Evolutionary conservation across 2,113 vertebrate genomes (phyloP), one percentile per base, ranked within the genome.

Genomic region (Bufo bufo): DNA sequence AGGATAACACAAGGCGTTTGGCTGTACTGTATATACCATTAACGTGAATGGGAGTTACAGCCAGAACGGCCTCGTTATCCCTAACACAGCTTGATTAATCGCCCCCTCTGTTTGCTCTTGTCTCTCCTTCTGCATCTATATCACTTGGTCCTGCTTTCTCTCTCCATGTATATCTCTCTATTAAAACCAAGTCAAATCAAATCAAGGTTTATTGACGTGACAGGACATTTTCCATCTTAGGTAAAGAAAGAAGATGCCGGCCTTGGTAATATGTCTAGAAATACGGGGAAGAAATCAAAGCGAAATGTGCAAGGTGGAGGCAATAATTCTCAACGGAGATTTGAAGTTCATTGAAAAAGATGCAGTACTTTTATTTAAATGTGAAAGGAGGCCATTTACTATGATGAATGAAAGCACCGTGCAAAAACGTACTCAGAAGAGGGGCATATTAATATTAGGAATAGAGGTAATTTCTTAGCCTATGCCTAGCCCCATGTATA

Each of bases 31-130:
- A 88, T 88, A 74, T 88, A 74, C 80, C 71, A 84, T 88, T 88
- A 88, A 77, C 58, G 75, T 77, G 56, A 84, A 83, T 75, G 58
- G 80, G 71, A 83, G 80, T 61, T 88, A 77, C 80, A 88, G 80
- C 80, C 23, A 84, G 87, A 88, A 77, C 58, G 81, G 71, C 79
- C 80, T 88, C 69, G 80, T 88, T 88, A 88, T 88, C 87, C 88
- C 59, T 85, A 81, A 79, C 82, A 81, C 50, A 59, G n/a, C 65
- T 50, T 89, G 65, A 89, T 85, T 85, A 80, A 89, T 85, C 56
- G 52, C 75, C 50, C n/a, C 71, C 52, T 79, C 84, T 82, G 77
- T 86, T 80, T 85, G 88, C 47, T 85, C 88, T 79, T 85, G 63
- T 69, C 63, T 89, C 72, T 78, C 49, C 71, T 69, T 59, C 54